These are phyloP conservation scores for Pygoscelis adeliae DNA, from an alignment of 2,113 vertebrate species.

Conservation along the genomic window DNA sequence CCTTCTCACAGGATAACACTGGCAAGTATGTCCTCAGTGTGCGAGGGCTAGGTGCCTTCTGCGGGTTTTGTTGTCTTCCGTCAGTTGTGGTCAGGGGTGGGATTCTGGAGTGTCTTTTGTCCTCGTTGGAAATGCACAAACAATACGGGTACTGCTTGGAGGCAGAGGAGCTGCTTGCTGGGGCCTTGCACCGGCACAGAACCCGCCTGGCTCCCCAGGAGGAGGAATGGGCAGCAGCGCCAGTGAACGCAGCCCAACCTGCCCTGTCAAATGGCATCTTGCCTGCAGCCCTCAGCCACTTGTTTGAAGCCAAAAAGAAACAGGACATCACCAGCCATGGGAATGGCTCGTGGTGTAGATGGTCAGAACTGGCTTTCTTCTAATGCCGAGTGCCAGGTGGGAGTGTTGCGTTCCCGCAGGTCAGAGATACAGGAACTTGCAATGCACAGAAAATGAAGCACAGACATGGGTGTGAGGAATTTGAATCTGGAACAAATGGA, in stretches of 20 bases:
- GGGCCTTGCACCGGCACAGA: rapidly evolving
- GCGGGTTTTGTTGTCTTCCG: neutral
- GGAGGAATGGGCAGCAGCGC: neutral
- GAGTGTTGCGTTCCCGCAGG: rapidly evolving
- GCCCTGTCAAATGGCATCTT: rapidly evolving
- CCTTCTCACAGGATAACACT: neutral
- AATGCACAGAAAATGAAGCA: neutral
- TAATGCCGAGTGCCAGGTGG: rapidly evolving
- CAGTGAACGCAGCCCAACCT: neutral
- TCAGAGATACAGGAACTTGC: neutral
- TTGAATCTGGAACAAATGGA: neutral
- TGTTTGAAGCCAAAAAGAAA: neutral
- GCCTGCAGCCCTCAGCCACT: neutral
- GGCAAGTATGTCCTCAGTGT: neutral
- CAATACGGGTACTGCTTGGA: neutral
- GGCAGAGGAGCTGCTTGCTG: neutral
- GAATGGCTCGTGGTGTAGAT: neutral
- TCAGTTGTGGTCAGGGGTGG: neutral
- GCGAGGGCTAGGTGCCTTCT: neutral
- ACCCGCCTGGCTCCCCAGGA: neutral
- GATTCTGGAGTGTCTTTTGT: neutral
- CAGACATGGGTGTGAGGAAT: neutral
- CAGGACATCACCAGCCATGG: neutral
- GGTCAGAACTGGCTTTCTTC: neutral
- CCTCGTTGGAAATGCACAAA: rapidly evolving